Evolutionary conservation across 1,140 invertebrate genomes (phyloP).

Genomic region (Vanessa tameamea): DNA sequence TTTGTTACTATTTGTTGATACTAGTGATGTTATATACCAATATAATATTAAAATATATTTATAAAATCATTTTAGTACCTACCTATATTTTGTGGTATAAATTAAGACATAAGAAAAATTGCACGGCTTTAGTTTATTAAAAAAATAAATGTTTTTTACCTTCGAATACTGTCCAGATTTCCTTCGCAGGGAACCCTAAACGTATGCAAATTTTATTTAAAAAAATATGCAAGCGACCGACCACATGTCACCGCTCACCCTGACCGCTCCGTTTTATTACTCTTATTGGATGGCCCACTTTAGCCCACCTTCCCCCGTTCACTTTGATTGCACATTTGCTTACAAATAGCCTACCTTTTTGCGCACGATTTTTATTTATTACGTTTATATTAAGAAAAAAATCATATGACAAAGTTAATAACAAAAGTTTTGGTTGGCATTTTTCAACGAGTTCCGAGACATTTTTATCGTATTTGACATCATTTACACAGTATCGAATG

Average conservation of each 20-base stretch:
- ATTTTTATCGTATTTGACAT: too few relatives aligned
- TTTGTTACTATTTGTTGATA: too few relatives aligned
- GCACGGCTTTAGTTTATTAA: too few relatives aligned
- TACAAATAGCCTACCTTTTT: slow-evolving; percentile 7
- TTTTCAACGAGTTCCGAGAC: too few relatives aligned
- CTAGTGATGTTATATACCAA: too few relatives aligned
- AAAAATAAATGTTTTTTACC: slow-evolving; percentile 1
- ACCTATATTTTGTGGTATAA: too few relatives aligned
- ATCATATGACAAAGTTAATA: too few relatives aligned
- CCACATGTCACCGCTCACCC: slow-evolving; percentile 51
- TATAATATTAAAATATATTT: too few relatives aligned
- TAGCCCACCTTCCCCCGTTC: slow-evolving; percentile 51
- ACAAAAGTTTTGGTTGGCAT: too few relatives aligned
- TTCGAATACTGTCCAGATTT: slow-evolving; percentile 30
- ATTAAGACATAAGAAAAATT: too few relatives aligned
- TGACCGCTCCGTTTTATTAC: slow-evolving; percentile 50
- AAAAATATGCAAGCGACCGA: slow-evolving; percentile 57
- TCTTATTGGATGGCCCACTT: slow-evolving; percentile 53
- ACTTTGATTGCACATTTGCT: slow-evolving; percentile 34
- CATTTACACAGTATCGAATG: too few relatives aligned
- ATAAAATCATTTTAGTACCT: too few relatives aligned
- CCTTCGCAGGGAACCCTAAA: slow-evolving; percentile 36
- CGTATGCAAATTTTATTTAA: slow-evolving; percentile 63
- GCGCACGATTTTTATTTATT: background rate
- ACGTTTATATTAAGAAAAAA: background rate